phyloP scores from a whole-genome alignment of 2,888 invertebrate species.

The Chironomus tentans region DNA sequence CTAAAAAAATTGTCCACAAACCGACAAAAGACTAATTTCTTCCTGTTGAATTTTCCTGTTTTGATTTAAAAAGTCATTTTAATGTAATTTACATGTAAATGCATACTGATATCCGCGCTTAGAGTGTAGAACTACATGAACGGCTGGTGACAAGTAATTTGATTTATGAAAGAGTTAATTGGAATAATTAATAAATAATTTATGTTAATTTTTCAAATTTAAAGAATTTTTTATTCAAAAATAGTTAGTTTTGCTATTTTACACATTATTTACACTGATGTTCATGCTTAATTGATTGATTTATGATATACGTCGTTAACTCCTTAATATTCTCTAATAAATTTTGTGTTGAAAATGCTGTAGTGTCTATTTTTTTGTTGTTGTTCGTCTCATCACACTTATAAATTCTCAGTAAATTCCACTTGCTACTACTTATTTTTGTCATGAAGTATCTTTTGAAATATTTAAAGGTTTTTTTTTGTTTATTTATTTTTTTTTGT shows the following conservation, averaged over 20 bases:
- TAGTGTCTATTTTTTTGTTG: not conserved
- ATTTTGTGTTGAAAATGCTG: not conserved
- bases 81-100: not conserved
- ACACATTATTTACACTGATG: not conserved
- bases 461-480: not conserved
- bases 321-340: not conserved
- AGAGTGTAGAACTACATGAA: not conserved
- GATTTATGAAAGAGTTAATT: not conserved
- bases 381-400: not conserved
- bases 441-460: not conserved
- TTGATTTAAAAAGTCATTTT: not conserved
- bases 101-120: not conserved
- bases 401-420: not conserved
- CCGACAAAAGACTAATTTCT: not conserved
- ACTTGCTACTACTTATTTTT: not conserved
- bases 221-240: not conserved
- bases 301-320: not conserved
- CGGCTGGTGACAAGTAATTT: not conserved
- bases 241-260: not conserved
- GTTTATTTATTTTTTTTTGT: not conserved
- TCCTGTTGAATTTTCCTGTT: too few relatives aligned
- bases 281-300: not conserved
- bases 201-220: too few relatives aligned
- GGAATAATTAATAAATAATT: not conserved
- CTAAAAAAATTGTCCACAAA: too few relatives aligned